A percentile compares a stretch with the other conserved stretches of the same genome.
Conservation (phyloP, 2,113 vertebrate genomes). For the Petromus typicus region DNA sequence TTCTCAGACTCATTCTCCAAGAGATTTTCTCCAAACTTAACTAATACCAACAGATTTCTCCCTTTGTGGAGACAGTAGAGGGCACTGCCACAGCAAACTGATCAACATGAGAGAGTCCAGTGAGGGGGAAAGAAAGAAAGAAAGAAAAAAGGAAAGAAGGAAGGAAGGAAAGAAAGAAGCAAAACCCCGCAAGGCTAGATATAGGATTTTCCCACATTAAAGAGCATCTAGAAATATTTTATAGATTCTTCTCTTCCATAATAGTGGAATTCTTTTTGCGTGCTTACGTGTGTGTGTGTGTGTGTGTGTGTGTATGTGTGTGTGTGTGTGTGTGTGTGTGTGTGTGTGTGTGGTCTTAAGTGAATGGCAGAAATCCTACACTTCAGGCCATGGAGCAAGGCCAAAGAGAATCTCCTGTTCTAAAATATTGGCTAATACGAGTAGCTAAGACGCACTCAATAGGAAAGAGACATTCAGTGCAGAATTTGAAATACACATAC, state of each 20-base stretch:
- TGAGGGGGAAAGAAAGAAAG: background rate
- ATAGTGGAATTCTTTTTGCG: background rate
- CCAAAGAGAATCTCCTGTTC: background rate
- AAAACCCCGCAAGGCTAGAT: background rate
- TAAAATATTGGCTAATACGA: slow-evolving; percentile 11
- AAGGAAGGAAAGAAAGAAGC: too few species aligned
- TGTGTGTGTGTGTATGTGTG: background rate
- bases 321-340: background rate
- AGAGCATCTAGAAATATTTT: background rate
- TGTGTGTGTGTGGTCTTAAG: background rate
- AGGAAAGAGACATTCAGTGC: background rate
- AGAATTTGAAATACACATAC: background rate
- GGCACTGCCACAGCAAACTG: slow-evolving; percentile 68
- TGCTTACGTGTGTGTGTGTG: background rate
- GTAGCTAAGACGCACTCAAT: background rate
- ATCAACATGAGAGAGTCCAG: background rate
- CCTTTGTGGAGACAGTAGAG: slow-evolving; percentile 67
- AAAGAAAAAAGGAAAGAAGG: too few species aligned
- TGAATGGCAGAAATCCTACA: background rate
- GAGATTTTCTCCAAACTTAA: slow-evolving; percentile 7
- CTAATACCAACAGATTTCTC: background rate
- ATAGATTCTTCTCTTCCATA: slow-evolving; percentile 5
- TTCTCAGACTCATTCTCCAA: slow-evolving; percentile 20
- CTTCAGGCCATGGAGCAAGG: background rate
- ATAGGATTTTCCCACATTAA: background rate